Evolutionary conservation across 2,113 vertebrate species (phyloP).

Genomic region (Oreochromis spilurus): DNA sequence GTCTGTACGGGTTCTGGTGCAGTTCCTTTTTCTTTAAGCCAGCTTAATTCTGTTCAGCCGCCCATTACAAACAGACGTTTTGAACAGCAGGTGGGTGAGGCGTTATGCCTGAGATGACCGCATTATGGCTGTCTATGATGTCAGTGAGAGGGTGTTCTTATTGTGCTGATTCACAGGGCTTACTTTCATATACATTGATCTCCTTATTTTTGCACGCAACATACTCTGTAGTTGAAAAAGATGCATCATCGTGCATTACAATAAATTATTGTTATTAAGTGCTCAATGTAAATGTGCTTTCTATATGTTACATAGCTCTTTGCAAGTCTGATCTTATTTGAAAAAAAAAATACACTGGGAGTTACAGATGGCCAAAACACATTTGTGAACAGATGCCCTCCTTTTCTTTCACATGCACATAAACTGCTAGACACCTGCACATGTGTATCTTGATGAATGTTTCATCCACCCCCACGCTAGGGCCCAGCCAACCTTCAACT

Average conservation of each 20-base stretch:
- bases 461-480: slow-evolving; percentile 2
- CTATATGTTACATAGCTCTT: background rate
- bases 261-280: background rate
- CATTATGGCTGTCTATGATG: background rate
- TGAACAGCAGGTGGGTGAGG: background rate
- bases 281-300: background rate
- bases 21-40: background rate
- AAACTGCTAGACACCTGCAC: background rate
- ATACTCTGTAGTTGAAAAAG: background rate
- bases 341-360: background rate
- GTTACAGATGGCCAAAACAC: background rate
- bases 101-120: background rate
- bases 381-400: background rate
- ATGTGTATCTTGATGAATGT: slow-evolving; percentile 28
- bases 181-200: background rate
- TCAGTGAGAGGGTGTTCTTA: background rate
- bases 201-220: background rate
- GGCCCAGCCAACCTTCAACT: slow-evolving; percentile 16
- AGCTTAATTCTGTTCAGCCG: background rate
- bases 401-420: background rate
- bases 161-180: background rate
- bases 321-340: background rate
- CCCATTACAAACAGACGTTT: background rate
- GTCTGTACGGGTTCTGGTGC: background rate
- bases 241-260: background rate